These are phyloP conservation scores for Thysanoteuthis rhombus DNA, from an alignment of 2,888 invertebrate genomes.

Conservation along the genomic window DNA sequence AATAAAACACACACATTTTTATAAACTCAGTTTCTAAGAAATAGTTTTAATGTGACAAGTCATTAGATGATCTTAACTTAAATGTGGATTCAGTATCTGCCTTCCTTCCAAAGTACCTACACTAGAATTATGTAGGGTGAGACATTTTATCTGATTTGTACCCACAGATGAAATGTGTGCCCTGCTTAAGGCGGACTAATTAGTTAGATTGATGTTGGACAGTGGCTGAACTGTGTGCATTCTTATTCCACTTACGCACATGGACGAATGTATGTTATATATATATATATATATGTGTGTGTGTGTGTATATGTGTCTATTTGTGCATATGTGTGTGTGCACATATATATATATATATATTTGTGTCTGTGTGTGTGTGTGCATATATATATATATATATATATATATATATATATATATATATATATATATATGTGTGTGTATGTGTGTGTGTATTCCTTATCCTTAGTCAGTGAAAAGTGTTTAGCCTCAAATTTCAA, in stretches of 20 bases:
- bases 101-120: no score
- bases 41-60: no score
- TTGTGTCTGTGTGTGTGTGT: neutral
- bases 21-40: no score
- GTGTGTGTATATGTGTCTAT: neutral
- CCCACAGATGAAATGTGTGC: neutral
- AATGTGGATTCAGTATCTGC: no score
- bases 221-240: neutral
- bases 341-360: neutral
- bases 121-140: neutral
- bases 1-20: neutral
- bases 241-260: neutral
- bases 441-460: neutral
- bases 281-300: neutral
- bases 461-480: no score
- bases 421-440: neutral
- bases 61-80: no score
- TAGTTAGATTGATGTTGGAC: neutral
- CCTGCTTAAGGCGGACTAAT: neutral
- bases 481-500: no score
- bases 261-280: neutral
- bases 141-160: neutral
- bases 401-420: conserved; percentile 17
- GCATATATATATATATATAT: neutral
- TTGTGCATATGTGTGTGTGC: neutral